Conservation (phyloP, 2,888 invertebrate genomes). For the Athalia rosae region DNA sequence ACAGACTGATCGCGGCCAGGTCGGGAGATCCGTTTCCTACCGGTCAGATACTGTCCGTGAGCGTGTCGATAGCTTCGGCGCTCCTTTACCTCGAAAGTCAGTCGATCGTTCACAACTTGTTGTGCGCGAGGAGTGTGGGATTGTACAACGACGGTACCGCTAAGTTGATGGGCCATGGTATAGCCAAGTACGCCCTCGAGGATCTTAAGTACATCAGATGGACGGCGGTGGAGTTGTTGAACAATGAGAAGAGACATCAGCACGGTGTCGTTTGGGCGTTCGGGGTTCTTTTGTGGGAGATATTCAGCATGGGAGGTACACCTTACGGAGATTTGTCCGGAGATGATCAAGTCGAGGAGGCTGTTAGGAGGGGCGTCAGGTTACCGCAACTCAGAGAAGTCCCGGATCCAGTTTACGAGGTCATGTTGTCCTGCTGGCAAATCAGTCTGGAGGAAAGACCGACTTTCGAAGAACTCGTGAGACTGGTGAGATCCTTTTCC, state of each 20-base stretch:
- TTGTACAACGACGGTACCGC: conserved; percentile 80
- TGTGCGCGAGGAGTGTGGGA: conserved; percentile 84
- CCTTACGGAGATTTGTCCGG: conserved; percentile 83
- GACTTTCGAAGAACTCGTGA: conserved; percentile 79
- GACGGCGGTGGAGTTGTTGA: conserved; percentile 86
- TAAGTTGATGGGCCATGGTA: conserved; percentile 85
- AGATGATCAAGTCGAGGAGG: conserved; percentile 75
- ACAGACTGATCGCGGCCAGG: conserved; percentile 75
- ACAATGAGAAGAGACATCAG: conserved; percentile 80
- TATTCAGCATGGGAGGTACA: conserved; percentile 86
- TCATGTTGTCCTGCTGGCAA: conserved; percentile 91
- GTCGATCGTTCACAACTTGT: conserved; percentile 82
- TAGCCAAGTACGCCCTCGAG: conserved; percentile 81
- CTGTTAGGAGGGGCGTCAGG: conserved; percentile 81
- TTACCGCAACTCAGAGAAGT: conserved; percentile 85
- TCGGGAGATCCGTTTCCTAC: conserved; percentile 66
- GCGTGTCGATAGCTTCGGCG: conserved; percentile 74
- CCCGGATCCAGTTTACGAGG: conserved; percentile 86
- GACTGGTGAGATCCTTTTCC: conserved; percentile 64
- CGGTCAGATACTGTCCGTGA: conserved; percentile 69
- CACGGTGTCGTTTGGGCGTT: conserved; percentile 91
- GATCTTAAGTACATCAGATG: conserved; percentile 86
- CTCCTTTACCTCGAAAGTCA: conserved; percentile 73
- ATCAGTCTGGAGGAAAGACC: conserved; percentile 88
- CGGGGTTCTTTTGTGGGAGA: conserved; percentile 89